Evolutionary conservation across 1,140 invertebrate genomes (phyloP), one percentile per base, ranked within the genome.

Genomic region (Melipona quadrifasciata): DNA sequence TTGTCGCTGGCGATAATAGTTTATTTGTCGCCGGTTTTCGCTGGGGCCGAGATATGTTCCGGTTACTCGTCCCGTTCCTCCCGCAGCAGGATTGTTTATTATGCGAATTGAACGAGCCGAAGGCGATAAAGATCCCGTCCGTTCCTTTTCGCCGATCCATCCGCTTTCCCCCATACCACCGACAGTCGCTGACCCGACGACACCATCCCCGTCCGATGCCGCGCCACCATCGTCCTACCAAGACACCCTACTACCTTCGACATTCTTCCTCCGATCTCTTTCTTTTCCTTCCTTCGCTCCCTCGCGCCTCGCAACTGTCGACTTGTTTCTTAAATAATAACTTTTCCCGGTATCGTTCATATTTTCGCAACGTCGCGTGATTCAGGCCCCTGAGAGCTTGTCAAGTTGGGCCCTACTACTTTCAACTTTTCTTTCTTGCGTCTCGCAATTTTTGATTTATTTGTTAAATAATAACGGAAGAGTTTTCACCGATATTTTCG

Each of bases 1-100:
- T 95, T 95, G 94, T 95, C 94, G 93, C 89, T 85, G 87, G 91
- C 93, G 94, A 94, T 95, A 94, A 94, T 94, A 93, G 92, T 95
- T 95, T 95, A 95, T 94, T 95, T 94, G 94, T 94, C 93, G 94
- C 91, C 88, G 90, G 89, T 87, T 65, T 89, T 91, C 90, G 88
- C 91, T 86, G 91, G 65, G 75, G 72, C 81, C 91, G 90, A 94
- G 94, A 95, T 94, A 94, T 94, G 94, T 95, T 93, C 93, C 94
- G 92, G 92, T 94, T 94, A 93, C 93, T 93, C 88, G 88, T 84
- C 87, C 88, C 90, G 85, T 91, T 90, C 90, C 90, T 87, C 91
- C 90, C 89, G 87, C 87, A 88, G 90, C 55, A 91, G 93, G 93
- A 94, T 95, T 94, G 93, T 95, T 94, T 95, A 95, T 94, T 95